Base-by-base conservation (phyloP, 2,888 invertebrate species). In the Escarpia spicata region DNA sequence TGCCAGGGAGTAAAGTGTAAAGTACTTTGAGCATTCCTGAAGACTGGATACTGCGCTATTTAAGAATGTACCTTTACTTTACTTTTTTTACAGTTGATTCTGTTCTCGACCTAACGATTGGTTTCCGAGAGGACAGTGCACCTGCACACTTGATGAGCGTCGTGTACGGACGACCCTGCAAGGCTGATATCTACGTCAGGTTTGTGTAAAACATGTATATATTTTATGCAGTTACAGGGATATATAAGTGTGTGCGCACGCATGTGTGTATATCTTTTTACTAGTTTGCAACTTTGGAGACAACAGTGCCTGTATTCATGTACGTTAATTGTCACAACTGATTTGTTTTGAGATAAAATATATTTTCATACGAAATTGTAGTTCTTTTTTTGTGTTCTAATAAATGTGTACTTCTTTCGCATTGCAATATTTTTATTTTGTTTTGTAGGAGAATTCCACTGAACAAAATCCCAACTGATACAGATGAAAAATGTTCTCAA, bases 101-200 rank as follows among this genome's bases (percentile, higher is more conserved):
- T 45, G 97, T 99, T 93, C 98, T 98, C 96, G 98, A 99, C 95
- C 98, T 98, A 91, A 96, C 96, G 8, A 95, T 97, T 37, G 96
- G 95, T 4, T 96, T 97, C 93, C 95, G 95, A 75, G 94, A 95
- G 58, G 94, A 95, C 52, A 94, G 95, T 31, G 95, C 95, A 0
- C 94, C 95, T 92, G 96, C 96, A 6, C 95, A 95, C 6, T 93
- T 96, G 91, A 95, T 95, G 95, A 96, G 95, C 93, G 94, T 96
- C 12, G 92, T 96, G 43, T 94, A 94, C 93, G 96, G 96, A 10
- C 95, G 95, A 95, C 95, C 95, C 93, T 93, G 96, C 93, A 93
- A 93, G 93, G 94, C 95, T 97, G 97, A 95, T 60, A 94, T 96
- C 92, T 94, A 95, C 93, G 94, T 94, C 92, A 95, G 95, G 96